These are phyloP conservation scores for Madoqua kirkii DNA, from an alignment of 2,113 vertebrate genomes.

Conservation along the genomic window DNA sequence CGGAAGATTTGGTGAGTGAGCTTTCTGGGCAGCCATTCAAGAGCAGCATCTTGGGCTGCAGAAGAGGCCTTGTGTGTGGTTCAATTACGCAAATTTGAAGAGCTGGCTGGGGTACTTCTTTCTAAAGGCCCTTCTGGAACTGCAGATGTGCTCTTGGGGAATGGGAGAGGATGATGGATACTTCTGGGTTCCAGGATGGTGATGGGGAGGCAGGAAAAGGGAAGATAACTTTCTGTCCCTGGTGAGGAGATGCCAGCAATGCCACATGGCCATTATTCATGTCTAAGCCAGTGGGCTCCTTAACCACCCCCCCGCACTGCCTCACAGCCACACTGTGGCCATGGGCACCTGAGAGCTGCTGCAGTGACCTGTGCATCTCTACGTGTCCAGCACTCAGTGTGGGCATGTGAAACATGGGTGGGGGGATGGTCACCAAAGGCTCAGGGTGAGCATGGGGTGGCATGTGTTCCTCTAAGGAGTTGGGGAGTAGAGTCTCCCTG, in stretches of 20 bases:
- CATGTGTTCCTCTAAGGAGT: background rate
- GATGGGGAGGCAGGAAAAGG: background rate
- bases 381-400: accelerated
- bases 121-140: background rate
- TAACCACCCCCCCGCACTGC: accelerated
- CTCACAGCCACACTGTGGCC: accelerated
- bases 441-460: background rate
- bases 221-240: background rate
- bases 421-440: background rate
- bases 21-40: background rate
- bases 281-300: background rate
- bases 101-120: background rate
- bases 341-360: background rate
- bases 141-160: background rate
- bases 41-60: background rate
- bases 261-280: background rate
- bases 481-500: background rate
- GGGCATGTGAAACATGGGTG: accelerated
- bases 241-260: background rate
- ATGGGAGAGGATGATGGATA: background rate
- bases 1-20: background rate
- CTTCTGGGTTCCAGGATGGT: background rate
- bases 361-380: background rate
- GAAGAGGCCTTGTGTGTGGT: background rate
- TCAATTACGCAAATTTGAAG: background rate